phyloP scores from a whole-genome alignment of 2,888 invertebrate species.

The Campopleginae sp. region DNA sequence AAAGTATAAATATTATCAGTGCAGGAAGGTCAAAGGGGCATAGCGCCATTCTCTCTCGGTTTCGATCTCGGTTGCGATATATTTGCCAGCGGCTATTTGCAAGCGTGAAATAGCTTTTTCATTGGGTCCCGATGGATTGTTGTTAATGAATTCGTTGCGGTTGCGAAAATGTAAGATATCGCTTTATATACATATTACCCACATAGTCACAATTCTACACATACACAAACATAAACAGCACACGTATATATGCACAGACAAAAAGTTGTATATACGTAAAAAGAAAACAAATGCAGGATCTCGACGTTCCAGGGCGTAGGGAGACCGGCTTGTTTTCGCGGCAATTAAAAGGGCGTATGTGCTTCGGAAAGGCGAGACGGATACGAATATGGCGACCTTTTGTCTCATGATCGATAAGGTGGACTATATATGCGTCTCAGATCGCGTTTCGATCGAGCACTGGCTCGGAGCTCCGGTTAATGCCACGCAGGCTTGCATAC shows the following conservation, averaged over 20 bases:
- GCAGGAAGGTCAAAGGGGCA: neutral
- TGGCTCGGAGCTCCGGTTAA: slow-evolving; percentile 59
- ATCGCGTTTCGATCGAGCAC: slow-evolving; percentile 61
- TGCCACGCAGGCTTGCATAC: slow-evolving; percentile 63
- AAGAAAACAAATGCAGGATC: slow-evolving; percentile 32
- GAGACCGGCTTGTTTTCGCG: neutral
- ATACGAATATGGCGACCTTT: neutral
- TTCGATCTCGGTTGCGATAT: slow-evolving; percentile 7
- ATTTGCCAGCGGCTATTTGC: slow-evolving; percentile 23
- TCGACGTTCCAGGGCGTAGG: slow-evolving; percentile 30
- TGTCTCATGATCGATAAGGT: slow-evolving; percentile 2
- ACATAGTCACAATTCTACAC: neutral
- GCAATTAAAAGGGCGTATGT: neutral
- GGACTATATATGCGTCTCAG: slow-evolving; percentile 30
- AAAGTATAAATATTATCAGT: neutral
- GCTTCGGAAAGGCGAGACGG: neutral
- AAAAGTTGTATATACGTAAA: neutral
- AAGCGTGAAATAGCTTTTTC: slow-evolving; percentile 60
- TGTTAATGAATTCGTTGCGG: slow-evolving; percentile 55
- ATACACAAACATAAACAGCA: neutral
- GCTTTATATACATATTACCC: neutral
- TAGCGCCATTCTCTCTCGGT: slow-evolving; percentile 15
- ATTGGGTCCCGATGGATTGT: slow-evolving; percentile 25
- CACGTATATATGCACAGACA: neutral
- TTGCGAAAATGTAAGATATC: slow-evolving; percentile 23